These are phyloP conservation scores for Panthera tigris DNA, from an alignment of 2,113 vertebrate genomes.

Conservation along the genomic window DNA sequence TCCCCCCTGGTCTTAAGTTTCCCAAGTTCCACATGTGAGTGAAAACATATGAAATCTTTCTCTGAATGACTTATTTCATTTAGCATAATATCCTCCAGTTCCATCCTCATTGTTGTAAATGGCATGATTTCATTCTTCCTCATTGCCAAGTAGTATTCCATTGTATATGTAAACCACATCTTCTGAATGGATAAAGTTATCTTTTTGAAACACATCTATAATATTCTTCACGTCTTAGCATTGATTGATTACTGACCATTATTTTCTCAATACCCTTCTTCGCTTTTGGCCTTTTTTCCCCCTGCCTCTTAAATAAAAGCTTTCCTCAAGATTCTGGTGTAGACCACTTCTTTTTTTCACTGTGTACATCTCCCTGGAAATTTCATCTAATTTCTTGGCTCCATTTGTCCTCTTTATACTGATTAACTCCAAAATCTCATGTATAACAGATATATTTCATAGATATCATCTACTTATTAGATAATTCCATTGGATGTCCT, in stretches of 20 bases:
- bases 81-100: too few relatives aligned
- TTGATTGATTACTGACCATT: background rate
- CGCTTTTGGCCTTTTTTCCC: background rate
- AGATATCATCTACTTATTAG: background rate
- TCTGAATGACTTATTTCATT: too few relatives aligned
- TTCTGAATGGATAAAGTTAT: background rate
- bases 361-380: constrained; percentile 21
- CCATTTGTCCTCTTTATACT: background rate
- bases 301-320: background rate
- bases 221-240: background rate
- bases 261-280: background rate
- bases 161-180: too few relatives aligned
- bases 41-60: too few relatives aligned
- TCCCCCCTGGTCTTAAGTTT: too few relatives aligned
- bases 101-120: too few relatives aligned
- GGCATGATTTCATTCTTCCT: too few relatives aligned
- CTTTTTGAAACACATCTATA: constrained; percentile 26
- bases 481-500: background rate
- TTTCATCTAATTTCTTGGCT: constrained; percentile 19
- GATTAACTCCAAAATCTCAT: background rate
- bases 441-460: background rate
- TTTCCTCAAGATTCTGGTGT: background rate
- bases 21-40: too few relatives aligned
- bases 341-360: background rate
- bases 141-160: too few relatives aligned